phyloP scores from a whole-genome alignment of 2,888 invertebrate genomes.

The Mimachlamys varia region DNA sequence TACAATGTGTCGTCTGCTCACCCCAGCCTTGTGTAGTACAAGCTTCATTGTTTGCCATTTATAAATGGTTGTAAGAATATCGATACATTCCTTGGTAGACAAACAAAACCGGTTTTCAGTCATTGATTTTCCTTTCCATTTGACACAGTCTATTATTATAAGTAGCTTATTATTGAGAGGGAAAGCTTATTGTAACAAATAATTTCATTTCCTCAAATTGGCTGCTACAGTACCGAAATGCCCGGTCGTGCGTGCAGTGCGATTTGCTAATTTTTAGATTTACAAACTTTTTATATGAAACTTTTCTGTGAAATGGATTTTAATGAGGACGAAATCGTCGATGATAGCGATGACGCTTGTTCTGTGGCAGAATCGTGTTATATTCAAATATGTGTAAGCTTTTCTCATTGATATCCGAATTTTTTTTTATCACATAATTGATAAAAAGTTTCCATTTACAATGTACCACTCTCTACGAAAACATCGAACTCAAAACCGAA shows the following conservation, averaged over 20 bases:
- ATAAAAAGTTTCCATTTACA: no score
- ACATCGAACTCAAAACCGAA: no score
- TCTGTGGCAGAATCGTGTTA: neutral
- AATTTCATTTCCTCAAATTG: neutral
- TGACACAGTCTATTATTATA: neutral
- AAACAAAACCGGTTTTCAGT: slow-evolving; percentile 3
- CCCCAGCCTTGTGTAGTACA: neutral
- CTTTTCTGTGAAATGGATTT: neutral
- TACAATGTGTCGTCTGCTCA: neutral
- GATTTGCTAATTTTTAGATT: neutral
- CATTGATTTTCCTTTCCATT: neutral
- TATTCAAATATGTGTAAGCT: neutral
- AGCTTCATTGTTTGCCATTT: neutral
- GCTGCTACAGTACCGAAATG: neutral
- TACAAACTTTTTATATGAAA: neutral
- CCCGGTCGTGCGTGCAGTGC: neutral
- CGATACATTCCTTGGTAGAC: slow-evolving; percentile 18
- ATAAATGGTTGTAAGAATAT: slow-evolving; percentile 12
- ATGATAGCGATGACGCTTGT: neutral
- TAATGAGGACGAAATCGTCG: neutral
- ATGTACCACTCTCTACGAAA: no score
- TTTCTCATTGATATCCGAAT: neutral
- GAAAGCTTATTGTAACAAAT: neutral
- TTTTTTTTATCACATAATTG: no score
- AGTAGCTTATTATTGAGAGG: neutral